Conservation (phyloP, 2,888 invertebrate genomes). For the Scrobipalpa costella region DNA sequence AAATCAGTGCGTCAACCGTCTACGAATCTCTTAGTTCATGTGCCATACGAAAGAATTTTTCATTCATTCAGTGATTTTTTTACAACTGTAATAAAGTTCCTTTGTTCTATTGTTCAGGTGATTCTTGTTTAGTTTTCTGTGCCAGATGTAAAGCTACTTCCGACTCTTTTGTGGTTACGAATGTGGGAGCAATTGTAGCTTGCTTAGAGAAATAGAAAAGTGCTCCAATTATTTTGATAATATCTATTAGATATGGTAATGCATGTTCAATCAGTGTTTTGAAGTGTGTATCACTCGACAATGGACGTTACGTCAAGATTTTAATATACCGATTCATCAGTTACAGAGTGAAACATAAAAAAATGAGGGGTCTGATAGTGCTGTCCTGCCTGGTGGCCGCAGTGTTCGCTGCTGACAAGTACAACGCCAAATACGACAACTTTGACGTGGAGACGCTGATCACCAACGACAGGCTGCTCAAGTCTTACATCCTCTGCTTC, state of each 20-base stretch:
- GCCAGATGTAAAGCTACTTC: not conserved
- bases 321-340: no score
- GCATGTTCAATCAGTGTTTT: no score
- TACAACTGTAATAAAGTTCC: not conserved
- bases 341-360: not conserved
- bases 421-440: conserved; percentile 87
- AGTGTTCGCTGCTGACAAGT: conserved; percentile 72
- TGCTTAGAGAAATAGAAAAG: no score
- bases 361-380: conserved; percentile 61
- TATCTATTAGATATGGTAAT: not conserved
- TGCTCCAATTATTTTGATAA: not conserved
- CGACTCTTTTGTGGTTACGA: not conserved
- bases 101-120: conserved; percentile 2
- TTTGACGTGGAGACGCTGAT: conserved; percentile 87
- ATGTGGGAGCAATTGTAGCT: no score
- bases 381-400: conserved; percentile 59
- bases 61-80: no score
- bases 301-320: no score
- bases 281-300: no score
- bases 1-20: not conserved
- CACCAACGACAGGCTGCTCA: conserved; percentile 84
- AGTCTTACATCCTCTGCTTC: conserved; percentile 87
- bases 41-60: not conserved
- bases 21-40: not conserved
- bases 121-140: not conserved